Percentiles rank a stretch among this genome's conserved stretches.
phyloP scores from a whole-genome alignment of 2,797 vertebrate species.

The Squalus acanthias region DNA sequence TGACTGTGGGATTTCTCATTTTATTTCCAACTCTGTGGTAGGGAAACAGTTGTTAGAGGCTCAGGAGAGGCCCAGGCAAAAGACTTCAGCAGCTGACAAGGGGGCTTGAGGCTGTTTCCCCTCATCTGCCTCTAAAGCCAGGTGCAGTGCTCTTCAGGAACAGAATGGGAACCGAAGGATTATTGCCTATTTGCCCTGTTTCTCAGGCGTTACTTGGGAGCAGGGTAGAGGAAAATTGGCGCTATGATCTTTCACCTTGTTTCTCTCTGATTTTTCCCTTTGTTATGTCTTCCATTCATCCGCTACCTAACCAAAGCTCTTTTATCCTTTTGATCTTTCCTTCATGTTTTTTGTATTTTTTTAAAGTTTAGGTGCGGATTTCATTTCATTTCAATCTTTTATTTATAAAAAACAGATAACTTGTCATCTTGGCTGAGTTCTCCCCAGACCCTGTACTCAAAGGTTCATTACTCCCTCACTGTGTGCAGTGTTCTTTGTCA shows the following conservation, averaged over 20 bases:
- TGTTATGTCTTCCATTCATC: neutral
- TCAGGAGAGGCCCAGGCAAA: too few species aligned
- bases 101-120: too few species aligned
- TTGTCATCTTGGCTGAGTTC: neutral
- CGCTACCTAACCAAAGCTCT: neutral
- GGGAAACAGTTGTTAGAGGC: too few species aligned
- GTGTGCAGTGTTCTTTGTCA: neutral
- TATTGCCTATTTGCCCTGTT: too few species aligned
- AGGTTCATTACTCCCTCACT: neutral
- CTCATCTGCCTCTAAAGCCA: too few species aligned
- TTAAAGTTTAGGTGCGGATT: neutral
- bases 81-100: too few species aligned
- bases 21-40: too few species aligned
- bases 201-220: too few species aligned
- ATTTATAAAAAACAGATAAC: neutral
- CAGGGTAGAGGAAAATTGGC: neutral
- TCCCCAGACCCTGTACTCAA: neutral
- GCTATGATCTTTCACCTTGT: neutral
- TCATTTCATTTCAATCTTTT: neutral
- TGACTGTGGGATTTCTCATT: too few species aligned
- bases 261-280: neutral
- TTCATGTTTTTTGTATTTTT: neutral
- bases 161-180: too few species aligned
- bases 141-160: too few species aligned
- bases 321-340: neutral